These are phyloP conservation scores for Notarius lentiginosus DNA, from an alignment of 2,113 vertebrate species.

Conservation along the genomic window DNA sequence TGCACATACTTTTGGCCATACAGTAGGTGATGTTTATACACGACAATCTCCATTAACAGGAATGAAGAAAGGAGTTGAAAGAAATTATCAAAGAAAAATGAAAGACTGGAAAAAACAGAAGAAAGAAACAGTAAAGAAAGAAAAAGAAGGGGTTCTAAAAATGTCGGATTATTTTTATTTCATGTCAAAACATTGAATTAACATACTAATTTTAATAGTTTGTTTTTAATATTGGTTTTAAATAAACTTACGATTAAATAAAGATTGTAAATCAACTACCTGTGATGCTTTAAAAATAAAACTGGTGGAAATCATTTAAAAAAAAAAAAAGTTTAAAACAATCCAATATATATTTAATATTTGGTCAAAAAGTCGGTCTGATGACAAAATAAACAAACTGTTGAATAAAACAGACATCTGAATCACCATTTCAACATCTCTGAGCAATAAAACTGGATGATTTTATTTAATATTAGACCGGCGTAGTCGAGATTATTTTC, in stretches of 20 bases:
- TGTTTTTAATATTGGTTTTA: no score
- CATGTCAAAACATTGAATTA: neutral
- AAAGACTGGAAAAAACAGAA: neutral
- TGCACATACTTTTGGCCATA: neutral
- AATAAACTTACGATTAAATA: no score
- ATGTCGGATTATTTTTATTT: neutral
- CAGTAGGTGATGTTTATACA: neutral
- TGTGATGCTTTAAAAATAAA: no score
- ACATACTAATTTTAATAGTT: neutral
- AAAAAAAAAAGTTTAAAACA: neutral
- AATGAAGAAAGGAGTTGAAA: neutral
- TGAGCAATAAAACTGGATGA: neutral
- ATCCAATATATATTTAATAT: neutral
- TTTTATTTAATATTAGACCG: neutral
- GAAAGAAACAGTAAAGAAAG: neutral
- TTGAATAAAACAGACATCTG: neutral
- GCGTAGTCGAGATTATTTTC: no score
- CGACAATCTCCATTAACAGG: neutral
- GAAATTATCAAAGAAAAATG: neutral
- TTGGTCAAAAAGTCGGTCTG: neutral
- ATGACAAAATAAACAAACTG: neutral
- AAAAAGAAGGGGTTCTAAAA: neutral
- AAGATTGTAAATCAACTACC: no score
- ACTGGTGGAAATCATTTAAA: no score
- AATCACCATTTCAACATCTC: neutral